These are phyloP conservation scores for Galemys pyrenaicus DNA, from an alignment of 2,113 vertebrate genomes.

Conservation along the genomic window DNA sequence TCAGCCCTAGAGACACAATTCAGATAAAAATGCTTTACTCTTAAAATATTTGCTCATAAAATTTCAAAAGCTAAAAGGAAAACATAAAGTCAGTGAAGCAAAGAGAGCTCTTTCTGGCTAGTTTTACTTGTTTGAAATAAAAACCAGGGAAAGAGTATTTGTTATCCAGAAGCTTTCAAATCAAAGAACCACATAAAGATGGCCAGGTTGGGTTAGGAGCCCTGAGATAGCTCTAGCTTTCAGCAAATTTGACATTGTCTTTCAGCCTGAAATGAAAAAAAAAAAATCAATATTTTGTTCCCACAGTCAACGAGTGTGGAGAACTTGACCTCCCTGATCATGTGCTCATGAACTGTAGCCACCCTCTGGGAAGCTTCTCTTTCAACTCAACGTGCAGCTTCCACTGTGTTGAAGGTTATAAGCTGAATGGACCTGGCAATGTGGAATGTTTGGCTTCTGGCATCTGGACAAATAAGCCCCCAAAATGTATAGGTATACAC, in stretches of 20 bases:
- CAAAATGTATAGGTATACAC: slow-evolving; percentile 86
- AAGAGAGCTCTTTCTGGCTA: not conserved
- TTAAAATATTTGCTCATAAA: not conserved
- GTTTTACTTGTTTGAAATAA: not conserved
- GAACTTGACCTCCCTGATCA: slow-evolving; percentile 28
- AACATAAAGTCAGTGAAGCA: not conserved
- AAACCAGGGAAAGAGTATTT: not conserved
- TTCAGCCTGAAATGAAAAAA: not conserved
- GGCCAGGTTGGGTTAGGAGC: not conserved
- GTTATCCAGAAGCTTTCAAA: not conserved
- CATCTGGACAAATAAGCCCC: slow-evolving; percentile 82
- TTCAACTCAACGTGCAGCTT: slow-evolving; percentile 88
- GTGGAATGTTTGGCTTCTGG: slow-evolving; percentile 84
- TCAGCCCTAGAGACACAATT: not conserved
- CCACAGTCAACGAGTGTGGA: slow-evolving; percentile 77
- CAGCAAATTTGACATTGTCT: not conserved
- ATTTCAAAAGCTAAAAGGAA: not conserved
- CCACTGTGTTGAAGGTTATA: slow-evolving; percentile 83
- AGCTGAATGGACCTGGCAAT: slow-evolving; percentile 73
- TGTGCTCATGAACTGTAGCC: slow-evolving; percentile 80
- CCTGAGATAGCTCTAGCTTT: no score
- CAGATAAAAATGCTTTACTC: not conserved
- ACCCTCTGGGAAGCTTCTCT: slow-evolving; percentile 78
- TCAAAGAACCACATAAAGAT: not conserved
- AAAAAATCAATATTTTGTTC: fast-evolving